Evolutionary conservation across 2,888 invertebrate genomes (phyloP).

Genomic region (Amphimallon solstitiale): DNA sequence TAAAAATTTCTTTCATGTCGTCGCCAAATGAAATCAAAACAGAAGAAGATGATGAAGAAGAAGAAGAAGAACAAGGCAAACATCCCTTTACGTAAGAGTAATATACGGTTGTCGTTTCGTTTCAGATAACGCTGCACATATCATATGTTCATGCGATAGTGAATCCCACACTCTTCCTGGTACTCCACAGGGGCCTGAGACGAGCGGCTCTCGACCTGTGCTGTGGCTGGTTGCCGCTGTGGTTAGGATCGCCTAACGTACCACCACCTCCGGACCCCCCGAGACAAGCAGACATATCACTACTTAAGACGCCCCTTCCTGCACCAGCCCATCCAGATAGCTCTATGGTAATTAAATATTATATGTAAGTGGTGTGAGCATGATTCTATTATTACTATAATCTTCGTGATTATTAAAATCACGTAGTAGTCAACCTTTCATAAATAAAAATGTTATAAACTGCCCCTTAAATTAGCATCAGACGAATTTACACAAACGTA

Average conservation of each 20-base stretch:
- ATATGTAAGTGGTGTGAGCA: constrained; percentile 65
- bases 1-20: constrained; percentile 8
- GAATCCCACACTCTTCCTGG: constrained; percentile 83
- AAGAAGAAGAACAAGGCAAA: constrained; percentile 4
- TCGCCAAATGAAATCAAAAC: neutral
- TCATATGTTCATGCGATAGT: constrained; percentile 89
- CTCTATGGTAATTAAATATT: constrained; percentile 67
- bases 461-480: too few relatives aligned
- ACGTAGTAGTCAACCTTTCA: too few relatives aligned
- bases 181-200: constrained; percentile 79
- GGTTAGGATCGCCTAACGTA: constrained; percentile 60
- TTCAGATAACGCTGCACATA: constrained; percentile 85
- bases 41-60: neutral
- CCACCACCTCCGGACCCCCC: constrained; percentile 71
- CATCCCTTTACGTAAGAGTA: neutral
- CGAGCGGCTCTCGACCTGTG: constrained; percentile 78
- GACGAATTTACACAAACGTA: too few relatives aligned
- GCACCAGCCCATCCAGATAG: constrained; percentile 64
- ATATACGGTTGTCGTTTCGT: constrained; percentile 46
- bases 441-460: too few relatives aligned
- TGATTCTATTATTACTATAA: constrained; percentile 47
- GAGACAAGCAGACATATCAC: constrained; percentile 69
- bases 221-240: constrained; percentile 70
- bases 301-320: constrained; percentile 72
- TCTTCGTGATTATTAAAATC: neutral